A percentile compares a stretch with the other conserved stretches of the same genome.
phyloP scores from a whole-genome alignment of 2,888 invertebrate genomes.

The Ennomos fuscantarius region DNA sequence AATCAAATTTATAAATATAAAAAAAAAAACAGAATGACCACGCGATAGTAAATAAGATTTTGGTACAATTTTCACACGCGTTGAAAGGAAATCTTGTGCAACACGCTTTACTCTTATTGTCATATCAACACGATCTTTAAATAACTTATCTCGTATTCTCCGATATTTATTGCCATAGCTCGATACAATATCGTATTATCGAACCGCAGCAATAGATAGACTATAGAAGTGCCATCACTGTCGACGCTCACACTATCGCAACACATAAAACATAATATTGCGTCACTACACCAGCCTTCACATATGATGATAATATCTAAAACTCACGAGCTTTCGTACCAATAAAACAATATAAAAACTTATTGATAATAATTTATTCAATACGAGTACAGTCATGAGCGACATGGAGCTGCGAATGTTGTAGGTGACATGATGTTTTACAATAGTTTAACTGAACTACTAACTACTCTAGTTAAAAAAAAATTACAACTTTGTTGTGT shows the following conservation, averaged over 20 bases:
- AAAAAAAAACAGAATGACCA: no score
- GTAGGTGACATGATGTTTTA: constrained; percentile 14
- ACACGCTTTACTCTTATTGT: constrained; percentile 32
- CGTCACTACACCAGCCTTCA: constrained; percentile 57
- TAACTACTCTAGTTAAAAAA: no score
- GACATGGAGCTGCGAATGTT: constrained; percentile 30
- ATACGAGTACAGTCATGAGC: constrained; percentile 46
- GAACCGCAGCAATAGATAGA: constrained; percentile 14
- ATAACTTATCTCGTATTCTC: constrained; percentile 29
- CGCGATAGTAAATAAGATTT: no score
- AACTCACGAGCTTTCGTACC: constrained; percentile 72
- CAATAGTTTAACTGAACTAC: no score
- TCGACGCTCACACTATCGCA: constrained; percentile 36
- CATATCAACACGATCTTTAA: constrained; percentile 38
- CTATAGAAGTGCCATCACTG: constrained; percentile 14
- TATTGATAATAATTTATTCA: constrained; percentile 80
- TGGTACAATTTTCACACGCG: no score
- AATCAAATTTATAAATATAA: no score
- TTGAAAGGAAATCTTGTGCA: constrained; percentile 11
- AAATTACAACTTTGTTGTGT: no score
- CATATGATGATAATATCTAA: constrained; percentile 64
- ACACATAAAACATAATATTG: constrained; percentile 54
- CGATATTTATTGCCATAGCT: constrained; percentile 36
- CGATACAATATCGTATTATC: constrained; percentile 33
- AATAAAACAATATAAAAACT: constrained; percentile 82